Evolutionary conservation across 2,888 invertebrate species (phyloP).

Genomic region (Drosophila affinis): DNA sequence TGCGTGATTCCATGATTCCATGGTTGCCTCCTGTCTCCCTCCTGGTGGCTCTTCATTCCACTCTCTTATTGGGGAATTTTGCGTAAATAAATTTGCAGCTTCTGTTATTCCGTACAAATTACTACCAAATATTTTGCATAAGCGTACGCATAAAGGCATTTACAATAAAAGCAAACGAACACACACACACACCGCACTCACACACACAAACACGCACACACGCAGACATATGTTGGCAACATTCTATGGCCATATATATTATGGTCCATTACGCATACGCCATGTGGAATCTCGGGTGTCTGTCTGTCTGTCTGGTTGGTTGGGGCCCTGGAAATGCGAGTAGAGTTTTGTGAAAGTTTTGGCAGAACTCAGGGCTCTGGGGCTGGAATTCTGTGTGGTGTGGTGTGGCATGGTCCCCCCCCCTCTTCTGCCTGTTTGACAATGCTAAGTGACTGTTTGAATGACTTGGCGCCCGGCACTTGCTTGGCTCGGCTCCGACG

Average conservation of each 20-base stretch:
- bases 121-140: slow-evolving; percentile 76
- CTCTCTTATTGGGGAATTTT: slow-evolving; percentile 57
- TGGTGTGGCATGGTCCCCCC: neutral
- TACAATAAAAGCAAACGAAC: slow-evolving; percentile 66
- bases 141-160: slow-evolving; percentile 61
- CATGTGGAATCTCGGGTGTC: slow-evolving; percentile 39
- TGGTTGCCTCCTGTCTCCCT: neutral
- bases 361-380: slow-evolving; percentile 3
- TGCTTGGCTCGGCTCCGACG: slow-evolving; percentile 10
- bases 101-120: slow-evolving; percentile 64
- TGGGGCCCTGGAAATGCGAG: neutral
- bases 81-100: slow-evolving; percentile 67
- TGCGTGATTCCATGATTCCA: neutral
- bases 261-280: slow-evolving; percentile 59
- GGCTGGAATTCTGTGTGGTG: too few relatives aligned
- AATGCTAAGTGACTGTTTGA: slow-evolving; percentile 52
- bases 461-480: slow-evolving; percentile 41
- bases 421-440: slow-evolving; percentile 20
- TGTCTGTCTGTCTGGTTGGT: neutral
- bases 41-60: neutral
- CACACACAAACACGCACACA: neutral
- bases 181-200: slow-evolving; percentile 4
- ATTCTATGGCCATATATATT: slow-evolving; percentile 40
- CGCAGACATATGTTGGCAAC: slow-evolving; percentile 7
- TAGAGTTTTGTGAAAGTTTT: slow-evolving; percentile 43